Base-by-base conservation (phyloP, 2,888 invertebrate genomes). In the Orthosia gothica region DNA sequence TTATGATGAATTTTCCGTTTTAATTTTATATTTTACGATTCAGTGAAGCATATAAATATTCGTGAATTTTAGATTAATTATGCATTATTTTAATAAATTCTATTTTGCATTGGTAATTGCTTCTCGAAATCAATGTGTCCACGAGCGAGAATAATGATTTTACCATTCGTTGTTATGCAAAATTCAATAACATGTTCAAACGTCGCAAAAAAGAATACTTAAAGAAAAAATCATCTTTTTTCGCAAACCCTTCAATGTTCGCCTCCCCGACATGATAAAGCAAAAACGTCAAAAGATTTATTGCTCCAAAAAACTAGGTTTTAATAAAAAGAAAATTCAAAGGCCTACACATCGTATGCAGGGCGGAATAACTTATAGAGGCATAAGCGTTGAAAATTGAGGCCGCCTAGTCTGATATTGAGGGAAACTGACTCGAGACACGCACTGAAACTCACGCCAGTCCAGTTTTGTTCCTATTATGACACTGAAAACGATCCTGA, bases 391-490 rank as follows among this genome's bases (percentile, higher is more conserved):
- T 91, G 92, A 92, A 94, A 95, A 96, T 95, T 94, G 95, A 95
- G 96, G 96, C 92, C 95, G 92, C 89, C 91, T 89, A 87, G 93
- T 92, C 94, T 93, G 91, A 92, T 92, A 91, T 92, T 89, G 90
- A 91, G 93, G 95, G 93, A 93, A 96, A 96, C 95, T 94, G 95
- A 91, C 93, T 86, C 87, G 84, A 90, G 89, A 90, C 96, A 96
- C 96, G 96, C 96, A 95, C 93, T 89, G 88, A 92, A 91, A 91
- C 94, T 92, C 96, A 95, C 95, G 95, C 94, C 89, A 95, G 92
- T 94, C 92, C 93, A 92, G 89, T 91, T 91, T 89, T 86, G 84
- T 89, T 82, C 82, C 81, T 72, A 83, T 70, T 76, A 82, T 71
- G 87, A 67, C 23, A 76, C 69, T 75, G 75, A 75, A 83, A 71